Evolutionary conservation across 2,113 vertebrate genomes (phyloP), one percentile per base, ranked within the genome.

Genomic region (Paramormyrops kingsleyae): DNA sequence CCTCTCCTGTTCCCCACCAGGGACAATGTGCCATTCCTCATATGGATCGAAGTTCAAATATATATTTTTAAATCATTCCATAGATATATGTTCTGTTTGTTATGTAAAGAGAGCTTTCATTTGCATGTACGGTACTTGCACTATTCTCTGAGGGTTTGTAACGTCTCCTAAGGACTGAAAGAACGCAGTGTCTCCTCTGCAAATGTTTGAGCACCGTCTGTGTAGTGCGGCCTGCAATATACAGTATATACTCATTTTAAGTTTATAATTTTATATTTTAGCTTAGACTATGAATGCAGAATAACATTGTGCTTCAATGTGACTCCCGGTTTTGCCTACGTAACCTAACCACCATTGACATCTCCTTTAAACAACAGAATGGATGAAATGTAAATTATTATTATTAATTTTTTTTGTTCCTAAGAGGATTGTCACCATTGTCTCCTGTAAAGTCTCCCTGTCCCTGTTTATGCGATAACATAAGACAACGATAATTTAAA

Each of bases 401-500:
- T 24, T 83, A 42, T 42, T 24, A 44, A 19, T 35, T 96, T 95
- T 94, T 94, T 95, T 95, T 94, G 91, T 74, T 35, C 94, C n/a
- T 70, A 31, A 31, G 91, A 92, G 93, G 92, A 95, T 95, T 94
- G 95, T 93, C 94, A 56, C 39, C 46, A 46, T 85, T 74, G 92
- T 91, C 91, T 93, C 90, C 66, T 91, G 90, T 91, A 92, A 95
- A 95, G 95, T 95, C 94, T 95, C 92, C 56, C 90, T 91, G 92
- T 92, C 70, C 93, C 94, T 96, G 95, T 95, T 95, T 95, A 94
- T 95, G 92, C 93, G 92, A 91, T 92, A 92, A 91, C 94, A 93
- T 92, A 93, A 90, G 93, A 93, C 91, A 88, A 91, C 92, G 93
- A 95, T 95, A 90, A 95, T 96, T 96, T 95, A 89, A 95, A 94